Conservation (phyloP, 2,113 vertebrate genomes). For the Etheostoma cragini region DNA sequence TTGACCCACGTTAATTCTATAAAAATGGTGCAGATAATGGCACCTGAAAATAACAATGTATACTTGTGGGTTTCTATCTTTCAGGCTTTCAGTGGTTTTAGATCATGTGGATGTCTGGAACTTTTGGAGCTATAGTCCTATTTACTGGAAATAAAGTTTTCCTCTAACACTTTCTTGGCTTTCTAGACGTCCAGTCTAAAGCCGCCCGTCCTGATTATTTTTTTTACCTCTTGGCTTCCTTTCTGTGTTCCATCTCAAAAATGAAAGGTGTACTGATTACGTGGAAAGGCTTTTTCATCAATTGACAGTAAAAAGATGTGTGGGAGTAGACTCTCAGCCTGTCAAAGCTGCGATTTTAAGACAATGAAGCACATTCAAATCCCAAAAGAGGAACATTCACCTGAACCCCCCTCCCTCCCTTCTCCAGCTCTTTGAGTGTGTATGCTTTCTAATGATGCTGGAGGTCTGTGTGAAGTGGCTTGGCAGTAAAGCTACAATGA, state of each 20-base stretch:
- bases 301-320: background rate
- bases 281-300: background rate
- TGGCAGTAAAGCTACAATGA: constrained; percentile 3
- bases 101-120: background rate
- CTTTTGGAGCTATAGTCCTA: background rate
- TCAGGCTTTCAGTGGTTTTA: background rate
- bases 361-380: background rate
- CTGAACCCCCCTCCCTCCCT: too few species aligned
- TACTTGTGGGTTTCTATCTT: background rate
- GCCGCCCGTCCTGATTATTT: background rate
- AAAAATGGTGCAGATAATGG: background rate
- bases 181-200: background rate
- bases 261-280: background rate
- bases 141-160: constrained; percentile 4
- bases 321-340: background rate
- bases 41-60: background rate
- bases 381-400: background rate
- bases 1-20: background rate
- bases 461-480: constrained; percentile 13
- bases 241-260: background rate
- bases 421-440: background rate
- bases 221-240: background rate
- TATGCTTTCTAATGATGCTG: constrained; percentile 26
- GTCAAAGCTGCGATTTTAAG: background rate
- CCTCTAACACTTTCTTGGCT: background rate